Evolutionary conservation across 2,888 invertebrate species (phyloP).

Genomic region (Encarsia formosa): DNA sequence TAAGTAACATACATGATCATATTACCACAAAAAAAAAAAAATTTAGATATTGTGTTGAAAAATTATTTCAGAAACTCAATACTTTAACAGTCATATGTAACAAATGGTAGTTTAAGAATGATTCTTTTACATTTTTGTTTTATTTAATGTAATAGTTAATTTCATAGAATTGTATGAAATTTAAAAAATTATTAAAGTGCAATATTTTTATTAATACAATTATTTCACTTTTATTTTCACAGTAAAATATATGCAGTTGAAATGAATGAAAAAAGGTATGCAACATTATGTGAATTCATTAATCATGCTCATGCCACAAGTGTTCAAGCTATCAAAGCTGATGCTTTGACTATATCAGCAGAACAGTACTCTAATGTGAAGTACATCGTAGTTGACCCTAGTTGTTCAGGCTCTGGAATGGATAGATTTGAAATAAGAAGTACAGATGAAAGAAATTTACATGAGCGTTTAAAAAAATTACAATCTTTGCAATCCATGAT

Average conservation of each 20-base stretch:
- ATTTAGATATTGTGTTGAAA: too few species aligned
- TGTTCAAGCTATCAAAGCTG: slow-evolving; percentile 64
- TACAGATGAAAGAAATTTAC: slow-evolving; percentile 52
- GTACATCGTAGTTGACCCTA: slow-evolving; percentile 93
- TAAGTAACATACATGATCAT: too few species aligned
- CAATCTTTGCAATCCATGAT: slow-evolving; percentile 79
- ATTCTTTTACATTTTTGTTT: too few species aligned
- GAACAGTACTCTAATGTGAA: slow-evolving; percentile 67
- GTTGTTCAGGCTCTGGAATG: slow-evolving; percentile 89
- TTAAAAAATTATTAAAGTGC: neutral
- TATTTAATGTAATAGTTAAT: too few species aligned
- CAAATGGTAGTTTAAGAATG: too few species aligned
- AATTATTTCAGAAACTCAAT: too few species aligned
- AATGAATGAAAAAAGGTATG: slow-evolving; percentile 62
- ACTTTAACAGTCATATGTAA: too few species aligned
- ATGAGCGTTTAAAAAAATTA: slow-evolving; percentile 61
- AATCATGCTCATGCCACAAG: slow-evolving; percentile 63
- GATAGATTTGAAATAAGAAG: slow-evolving; percentile 55
- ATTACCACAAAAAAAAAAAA: too few species aligned
- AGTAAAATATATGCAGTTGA: slow-evolving; percentile 84
- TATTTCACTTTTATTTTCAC: neutral
- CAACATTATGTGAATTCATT: slow-evolving; percentile 63
- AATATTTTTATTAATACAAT: neutral
- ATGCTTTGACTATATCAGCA: slow-evolving; percentile 66
- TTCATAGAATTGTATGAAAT: too few species aligned